A percentile compares a stretch with the other conserved stretches of the same genome.
Conservation (phyloP, 2,113 vertebrate species). For the Holacanthus passer region DNA sequence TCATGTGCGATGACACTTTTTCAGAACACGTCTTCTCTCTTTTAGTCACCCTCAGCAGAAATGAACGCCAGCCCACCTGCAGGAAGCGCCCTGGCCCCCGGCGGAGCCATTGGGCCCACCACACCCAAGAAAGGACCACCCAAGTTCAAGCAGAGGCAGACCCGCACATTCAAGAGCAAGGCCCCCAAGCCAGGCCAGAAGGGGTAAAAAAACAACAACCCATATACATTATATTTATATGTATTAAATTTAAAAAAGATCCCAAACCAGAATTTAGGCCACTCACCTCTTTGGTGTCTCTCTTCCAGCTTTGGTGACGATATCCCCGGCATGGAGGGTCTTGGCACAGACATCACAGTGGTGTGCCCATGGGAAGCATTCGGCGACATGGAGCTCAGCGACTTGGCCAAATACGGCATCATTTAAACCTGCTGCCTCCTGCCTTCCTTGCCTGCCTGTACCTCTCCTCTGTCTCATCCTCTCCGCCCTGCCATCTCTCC, state of each 20-base stretch:
- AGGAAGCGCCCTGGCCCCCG: slow-evolving; percentile 83
- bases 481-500: slow-evolving; percentile 36
- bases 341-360: slow-evolving; percentile 96
- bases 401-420: slow-evolving; percentile 97
- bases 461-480: slow-evolving; percentile 40
- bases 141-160: slow-evolving; percentile 98
- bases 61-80: slow-evolving; percentile 86
- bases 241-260: too few relatives aligned
- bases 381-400: slow-evolving; percentile 97
- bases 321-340: slow-evolving; percentile 97
- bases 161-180: slow-evolving; percentile 98
- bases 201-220: slow-evolving; percentile 82
- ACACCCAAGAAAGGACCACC: slow-evolving; percentile 96
- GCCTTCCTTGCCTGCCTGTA: slow-evolving; percentile 56
- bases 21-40: background rate
- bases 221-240: background rate
- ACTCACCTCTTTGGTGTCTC: background rate
- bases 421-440: slow-evolving; percentile 85
- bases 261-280: background rate
- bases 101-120: slow-evolving; percentile 81
- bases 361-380: slow-evolving; percentile 99
- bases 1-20: background rate
- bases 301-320: slow-evolving; percentile 93
- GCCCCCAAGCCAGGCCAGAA: slow-evolving; percentile 97
- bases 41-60: slow-evolving; percentile 56